phyloP scores from a whole-genome alignment of 37 sponge, comb jelly and placozoan genomes.

The Diacarnus erythraeanus region DNA sequence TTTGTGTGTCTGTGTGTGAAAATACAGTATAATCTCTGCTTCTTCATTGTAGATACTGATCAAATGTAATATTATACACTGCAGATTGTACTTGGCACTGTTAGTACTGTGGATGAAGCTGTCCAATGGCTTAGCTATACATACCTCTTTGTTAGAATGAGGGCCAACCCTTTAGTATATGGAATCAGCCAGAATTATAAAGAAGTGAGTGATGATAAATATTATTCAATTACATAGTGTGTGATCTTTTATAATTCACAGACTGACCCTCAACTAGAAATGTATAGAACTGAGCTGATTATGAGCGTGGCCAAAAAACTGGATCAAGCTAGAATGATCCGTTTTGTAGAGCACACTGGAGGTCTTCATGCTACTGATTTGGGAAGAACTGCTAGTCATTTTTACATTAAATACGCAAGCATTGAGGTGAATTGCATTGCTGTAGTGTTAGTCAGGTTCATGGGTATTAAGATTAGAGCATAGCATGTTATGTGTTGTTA shows the following conservation, averaged over 20 bases:
- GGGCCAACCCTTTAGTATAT: slow-evolving; percentile 82
- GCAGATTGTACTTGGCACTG: slow-evolving; percentile 86
- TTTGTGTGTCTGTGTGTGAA: too few relatives aligned
- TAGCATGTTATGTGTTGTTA: too few relatives aligned
- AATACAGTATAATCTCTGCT: too few relatives aligned
- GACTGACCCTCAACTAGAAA: slow-evolving; percentile 78
- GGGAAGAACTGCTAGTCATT: slow-evolving; percentile 93
- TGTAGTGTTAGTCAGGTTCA: too few relatives aligned
- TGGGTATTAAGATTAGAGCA: too few relatives aligned
- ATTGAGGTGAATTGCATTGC: slow-evolving; percentile 84
- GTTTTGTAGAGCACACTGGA: slow-evolving; percentile 74
- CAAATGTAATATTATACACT: background rate
- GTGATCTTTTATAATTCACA: slow-evolving; percentile 4
- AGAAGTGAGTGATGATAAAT: slow-evolving; percentile 41
- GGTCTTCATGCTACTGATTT: slow-evolving; percentile 83
- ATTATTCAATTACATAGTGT: too few relatives aligned
- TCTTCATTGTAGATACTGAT: too few relatives aligned
- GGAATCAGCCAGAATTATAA: slow-evolving; percentile 57
- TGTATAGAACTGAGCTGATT: slow-evolving; percentile 66
- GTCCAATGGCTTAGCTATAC: slow-evolving; percentile 97
- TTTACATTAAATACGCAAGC: slow-evolving; percentile 90
- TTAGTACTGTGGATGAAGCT: slow-evolving; percentile 89
- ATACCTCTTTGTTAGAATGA: slow-evolving; percentile 85
- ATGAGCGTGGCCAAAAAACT: slow-evolving; percentile 63
- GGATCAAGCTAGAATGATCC: slow-evolving; percentile 90